phyloP scores from a whole-genome alignment of 1,140 invertebrate genomes.

The Maconellicoccus hirsutus region DNA sequence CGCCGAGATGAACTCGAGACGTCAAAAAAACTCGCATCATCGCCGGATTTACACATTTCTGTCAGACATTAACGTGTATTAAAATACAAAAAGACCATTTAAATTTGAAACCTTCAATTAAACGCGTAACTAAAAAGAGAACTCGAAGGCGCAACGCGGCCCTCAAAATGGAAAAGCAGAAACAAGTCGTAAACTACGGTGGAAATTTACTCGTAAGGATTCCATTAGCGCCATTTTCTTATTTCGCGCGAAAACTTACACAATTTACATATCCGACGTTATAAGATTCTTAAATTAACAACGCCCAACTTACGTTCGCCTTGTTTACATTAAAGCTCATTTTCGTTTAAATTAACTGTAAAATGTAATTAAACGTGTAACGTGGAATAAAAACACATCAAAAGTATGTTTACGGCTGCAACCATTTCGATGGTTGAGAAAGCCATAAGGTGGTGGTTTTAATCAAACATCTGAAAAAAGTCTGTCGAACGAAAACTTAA shows the following conservation, averaged over 20 bases:
- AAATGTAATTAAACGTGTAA: conserved; percentile 6
- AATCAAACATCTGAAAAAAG: too few relatives aligned
- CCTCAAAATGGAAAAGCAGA: not conserved
- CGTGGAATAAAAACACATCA: not conserved
- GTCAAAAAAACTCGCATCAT: too few relatives aligned
- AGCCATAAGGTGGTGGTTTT: too few relatives aligned
- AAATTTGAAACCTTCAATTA: conserved; percentile 9
- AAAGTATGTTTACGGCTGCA: too few relatives aligned
- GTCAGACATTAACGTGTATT: not conserved
- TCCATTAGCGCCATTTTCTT: conserved; percentile 3
- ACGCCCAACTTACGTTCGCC: conserved; percentile 1
- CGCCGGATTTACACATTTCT: too few relatives aligned
- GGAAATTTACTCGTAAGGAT: conserved; percentile 8
- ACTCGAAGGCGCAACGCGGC: not conserved
- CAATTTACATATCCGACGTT: conserved; percentile 4
- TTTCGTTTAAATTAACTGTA: not conserved
- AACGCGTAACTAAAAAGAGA: not conserved
- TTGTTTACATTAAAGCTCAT: conserved; percentile 9
- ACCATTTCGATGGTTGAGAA: too few relatives aligned
- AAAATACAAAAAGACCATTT: conserved; percentile 3
- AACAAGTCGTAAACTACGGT: not conserved
- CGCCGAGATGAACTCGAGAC: too few relatives aligned
- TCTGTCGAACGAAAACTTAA: too few relatives aligned
- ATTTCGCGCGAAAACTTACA: not conserved
- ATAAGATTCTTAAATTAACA: conserved; percentile 10